Conservation (phyloP, 2,113 vertebrate species). For the Pithys albifrons region DNA sequence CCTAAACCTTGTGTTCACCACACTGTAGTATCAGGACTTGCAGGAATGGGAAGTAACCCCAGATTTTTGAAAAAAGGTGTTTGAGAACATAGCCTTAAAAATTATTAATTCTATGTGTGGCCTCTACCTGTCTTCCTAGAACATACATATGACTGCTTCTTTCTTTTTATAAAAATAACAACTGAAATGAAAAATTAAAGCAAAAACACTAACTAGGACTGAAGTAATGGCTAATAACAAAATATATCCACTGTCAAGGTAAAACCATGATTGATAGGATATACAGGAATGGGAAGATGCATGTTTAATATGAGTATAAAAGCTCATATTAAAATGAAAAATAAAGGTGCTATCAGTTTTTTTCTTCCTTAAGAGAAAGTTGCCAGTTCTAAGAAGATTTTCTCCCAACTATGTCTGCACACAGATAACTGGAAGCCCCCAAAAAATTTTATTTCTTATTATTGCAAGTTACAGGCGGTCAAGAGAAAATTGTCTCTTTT, state of each 20-base stretch:
- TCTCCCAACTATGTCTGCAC: not conserved
- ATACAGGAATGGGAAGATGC: not conserved
- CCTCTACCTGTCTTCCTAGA: not conserved
- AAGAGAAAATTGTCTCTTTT: conserved; percentile 41
- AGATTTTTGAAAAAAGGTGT: not conserved
- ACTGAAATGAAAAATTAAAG: not conserved
- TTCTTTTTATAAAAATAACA: not conserved
- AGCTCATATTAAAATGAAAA: not conserved
- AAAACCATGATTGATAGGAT: not conserved
- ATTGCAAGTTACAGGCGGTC: conserved; percentile 5
- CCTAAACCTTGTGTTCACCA: not conserved
- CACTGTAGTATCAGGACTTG: not conserved
- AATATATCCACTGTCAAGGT: not conserved
- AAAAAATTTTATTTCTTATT: conserved; percentile 17
- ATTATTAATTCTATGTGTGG: not conserved
- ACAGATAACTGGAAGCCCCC: not conserved
- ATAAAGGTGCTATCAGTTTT: not conserved
- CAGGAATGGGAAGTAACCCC: not conserved
- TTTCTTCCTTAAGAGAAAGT: not conserved
- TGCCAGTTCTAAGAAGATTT: not conserved
- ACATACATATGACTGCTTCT: not conserved
- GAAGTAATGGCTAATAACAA: not conserved
- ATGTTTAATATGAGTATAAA: not conserved
- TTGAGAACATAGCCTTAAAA: not conserved
- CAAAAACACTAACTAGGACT: not conserved